phyloP scores from a whole-genome alignment of 1,140 invertebrate genomes.

The Panagrolaimus sp. region DNA sequence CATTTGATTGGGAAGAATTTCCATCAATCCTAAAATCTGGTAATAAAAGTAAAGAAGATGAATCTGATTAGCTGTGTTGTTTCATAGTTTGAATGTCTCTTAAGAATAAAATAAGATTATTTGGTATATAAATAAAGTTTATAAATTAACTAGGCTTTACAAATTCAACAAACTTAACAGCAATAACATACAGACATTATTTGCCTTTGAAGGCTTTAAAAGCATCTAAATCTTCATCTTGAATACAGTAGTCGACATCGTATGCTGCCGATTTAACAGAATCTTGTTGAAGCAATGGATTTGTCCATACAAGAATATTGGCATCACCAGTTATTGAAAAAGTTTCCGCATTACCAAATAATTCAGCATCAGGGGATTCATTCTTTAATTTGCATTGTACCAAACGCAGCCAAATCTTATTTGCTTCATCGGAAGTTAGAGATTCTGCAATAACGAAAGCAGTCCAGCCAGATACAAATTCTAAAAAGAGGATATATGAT shows the following conservation, averaged over 20 bases:
- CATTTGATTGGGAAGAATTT: constrained; percentile 1
- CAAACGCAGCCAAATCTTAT: neutral
- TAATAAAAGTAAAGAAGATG: neutral
- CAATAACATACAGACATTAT: too few species aligned
- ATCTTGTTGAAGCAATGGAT: neutral
- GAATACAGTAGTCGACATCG: neutral
- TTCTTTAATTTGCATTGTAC: constrained; percentile 2
- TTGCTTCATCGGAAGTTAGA: neutral
- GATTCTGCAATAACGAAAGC: neutral
- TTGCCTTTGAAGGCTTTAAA: too few species aligned
- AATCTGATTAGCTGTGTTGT: neutral
- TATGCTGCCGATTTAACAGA: neutral
- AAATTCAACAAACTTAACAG: too few species aligned
- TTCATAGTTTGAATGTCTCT: too few species aligned
- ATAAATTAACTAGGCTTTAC: too few species aligned
- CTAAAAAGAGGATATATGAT: too few species aligned
- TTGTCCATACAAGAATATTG: neutral
- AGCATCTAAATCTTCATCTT: too few species aligned
- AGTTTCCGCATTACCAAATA: neutral
- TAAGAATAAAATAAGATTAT: too few species aligned
- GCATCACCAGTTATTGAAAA: constrained; percentile 7
- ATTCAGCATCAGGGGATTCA: neutral
- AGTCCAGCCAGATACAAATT: neutral
- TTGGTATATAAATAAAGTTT: too few species aligned
- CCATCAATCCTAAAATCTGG: constrained; percentile 11